Conservation (phyloP, 30 jellyfish, hydroid and myxozoan species). For the Aurelia sp. region DNA sequence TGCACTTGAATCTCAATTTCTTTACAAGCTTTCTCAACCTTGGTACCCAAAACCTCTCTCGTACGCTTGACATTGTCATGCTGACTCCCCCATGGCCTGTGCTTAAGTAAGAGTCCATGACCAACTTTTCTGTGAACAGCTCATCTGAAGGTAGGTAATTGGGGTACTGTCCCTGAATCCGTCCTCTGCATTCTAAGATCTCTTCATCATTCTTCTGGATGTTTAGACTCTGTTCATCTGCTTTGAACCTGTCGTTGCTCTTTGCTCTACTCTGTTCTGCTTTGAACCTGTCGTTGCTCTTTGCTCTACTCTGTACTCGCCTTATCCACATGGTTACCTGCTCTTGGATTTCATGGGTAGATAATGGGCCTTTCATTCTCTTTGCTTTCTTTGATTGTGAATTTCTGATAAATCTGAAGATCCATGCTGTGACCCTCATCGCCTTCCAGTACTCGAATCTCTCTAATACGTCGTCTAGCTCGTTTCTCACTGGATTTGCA, state of each 20-base stretch:
- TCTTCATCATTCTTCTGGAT: constrained; percentile 10
- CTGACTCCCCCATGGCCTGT: constrained; percentile 60
- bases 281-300: constrained; percentile 23
- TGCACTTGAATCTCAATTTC: constrained; percentile 14
- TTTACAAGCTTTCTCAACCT: constrained; percentile 58
- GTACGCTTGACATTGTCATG: constrained; percentile 25
- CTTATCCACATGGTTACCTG: constrained; percentile 1
- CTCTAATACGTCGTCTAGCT: constrained; percentile 14
- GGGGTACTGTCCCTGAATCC: constrained; percentile 41
- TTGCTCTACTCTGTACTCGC: background rate
- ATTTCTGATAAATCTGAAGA: constrained; percentile 42
- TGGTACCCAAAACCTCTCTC: constrained; percentile 63
- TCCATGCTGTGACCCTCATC: constrained; percentile 43
- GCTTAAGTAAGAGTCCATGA: constrained; percentile 10
- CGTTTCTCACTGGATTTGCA: constrained; percentile 14
- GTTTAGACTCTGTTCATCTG: constrained; percentile 36
- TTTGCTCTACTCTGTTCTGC: too few relatives aligned
- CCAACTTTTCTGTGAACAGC: constrained; percentile 17
- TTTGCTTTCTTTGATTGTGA: constrained; percentile 10
- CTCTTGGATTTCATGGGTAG: constrained; percentile 45
- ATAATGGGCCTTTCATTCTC: constrained; percentile 26
- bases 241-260: too few relatives aligned
- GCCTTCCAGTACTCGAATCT: constrained; percentile 30
- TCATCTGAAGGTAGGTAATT: constrained; percentile 45
- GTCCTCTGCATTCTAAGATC: constrained; percentile 19